A percentile compares a stretch with the other conserved stretches of the same genome.
These are phyloP conservation scores for Strigops habroptila DNA, from an alignment of 2,113 vertebrate species.

Conservation along the genomic window DNA sequence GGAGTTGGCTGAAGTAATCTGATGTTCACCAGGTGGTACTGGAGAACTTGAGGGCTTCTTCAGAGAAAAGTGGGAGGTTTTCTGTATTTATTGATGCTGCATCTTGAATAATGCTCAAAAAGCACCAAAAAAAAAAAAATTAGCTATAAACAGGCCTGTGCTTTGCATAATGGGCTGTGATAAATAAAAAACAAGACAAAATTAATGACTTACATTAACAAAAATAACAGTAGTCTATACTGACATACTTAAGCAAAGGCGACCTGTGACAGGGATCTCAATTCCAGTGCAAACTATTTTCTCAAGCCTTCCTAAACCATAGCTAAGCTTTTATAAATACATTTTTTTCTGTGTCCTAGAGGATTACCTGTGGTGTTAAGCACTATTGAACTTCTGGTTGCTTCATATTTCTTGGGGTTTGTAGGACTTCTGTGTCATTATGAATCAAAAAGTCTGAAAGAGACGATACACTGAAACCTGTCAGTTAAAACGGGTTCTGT, in stretches of 20 bases:
- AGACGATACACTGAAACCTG: constrained; percentile 57
- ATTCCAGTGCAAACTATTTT: not conserved
- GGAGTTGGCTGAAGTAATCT: not conserved
- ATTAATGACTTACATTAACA: not conserved
- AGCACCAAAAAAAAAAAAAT: not conserved
- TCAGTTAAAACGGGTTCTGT: constrained; percentile 40
- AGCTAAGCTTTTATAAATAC: not conserved
- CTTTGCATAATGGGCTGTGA: not conserved
- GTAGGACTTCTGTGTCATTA: not conserved
- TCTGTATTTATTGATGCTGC: not conserved
- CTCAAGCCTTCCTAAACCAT: not conserved
- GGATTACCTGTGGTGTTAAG: not conserved
- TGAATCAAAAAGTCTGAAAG: not conserved
- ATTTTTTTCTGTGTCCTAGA: not conserved
- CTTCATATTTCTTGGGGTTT: not conserved
- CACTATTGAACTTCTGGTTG: not conserved
- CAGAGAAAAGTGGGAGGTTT: not conserved
- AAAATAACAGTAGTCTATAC: not conserved
- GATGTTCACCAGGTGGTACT: not conserved
- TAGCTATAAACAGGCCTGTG: not conserved
- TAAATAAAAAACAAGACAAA: not conserved
- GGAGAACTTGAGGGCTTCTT: not conserved
- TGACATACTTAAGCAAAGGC: not conserved
- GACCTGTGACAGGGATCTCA: not conserved
- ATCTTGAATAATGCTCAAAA: not conserved